phyloP scores from a whole-genome alignment of 1,140 invertebrate species.

The Druon quercuslanigerum region DNA sequence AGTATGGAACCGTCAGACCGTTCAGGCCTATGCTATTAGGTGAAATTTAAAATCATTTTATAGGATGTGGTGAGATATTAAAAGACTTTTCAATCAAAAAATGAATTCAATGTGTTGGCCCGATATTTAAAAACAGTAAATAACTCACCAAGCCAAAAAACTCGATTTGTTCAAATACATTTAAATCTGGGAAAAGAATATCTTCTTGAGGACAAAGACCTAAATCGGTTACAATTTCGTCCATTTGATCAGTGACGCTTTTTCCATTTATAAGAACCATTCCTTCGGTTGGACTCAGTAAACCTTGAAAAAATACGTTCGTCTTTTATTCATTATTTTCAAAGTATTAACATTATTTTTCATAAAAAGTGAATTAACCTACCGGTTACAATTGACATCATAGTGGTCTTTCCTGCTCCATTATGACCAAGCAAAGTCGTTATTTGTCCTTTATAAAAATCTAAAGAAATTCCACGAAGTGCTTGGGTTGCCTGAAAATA shows the following conservation, averaged over 20 bases:
- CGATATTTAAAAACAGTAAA: too few species aligned
- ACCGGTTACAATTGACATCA: slow-evolving; percentile 84
- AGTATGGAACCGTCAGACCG: too few species aligned
- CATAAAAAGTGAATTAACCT: slow-evolving; percentile 39
- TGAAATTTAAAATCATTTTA: too few species aligned
- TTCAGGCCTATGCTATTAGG: too few species aligned
- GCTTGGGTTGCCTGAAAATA: slow-evolving; percentile 60
- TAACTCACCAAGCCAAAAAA: slow-evolving; percentile 86
- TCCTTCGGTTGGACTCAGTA: slow-evolving; percentile 80
- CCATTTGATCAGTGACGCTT: slow-evolving; percentile 77
- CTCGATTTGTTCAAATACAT: slow-evolving; percentile 92
- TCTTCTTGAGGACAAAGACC: slow-evolving; percentile 96
- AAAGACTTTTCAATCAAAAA: slow-evolving; percentile 17
- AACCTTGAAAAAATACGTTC: slow-evolving; percentile 67
- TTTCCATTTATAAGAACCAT: slow-evolving; percentile 80
- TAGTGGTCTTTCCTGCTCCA: slow-evolving; percentile 89
- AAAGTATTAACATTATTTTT: not conserved
- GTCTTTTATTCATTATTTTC: not conserved
- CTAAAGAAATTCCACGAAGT: slow-evolving; percentile 76
- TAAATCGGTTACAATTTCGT: slow-evolving; percentile 76
- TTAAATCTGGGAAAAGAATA: slow-evolving; percentile 93
- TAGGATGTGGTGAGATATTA: slow-evolving; percentile 27
- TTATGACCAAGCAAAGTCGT: slow-evolving; percentile 89
- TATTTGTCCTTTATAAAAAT: slow-evolving; percentile 81
- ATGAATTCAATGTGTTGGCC: not conserved